Evolutionary conservation across 2,888 invertebrate genomes (phyloP).

Genomic region (Selenia dentaria): DNA sequence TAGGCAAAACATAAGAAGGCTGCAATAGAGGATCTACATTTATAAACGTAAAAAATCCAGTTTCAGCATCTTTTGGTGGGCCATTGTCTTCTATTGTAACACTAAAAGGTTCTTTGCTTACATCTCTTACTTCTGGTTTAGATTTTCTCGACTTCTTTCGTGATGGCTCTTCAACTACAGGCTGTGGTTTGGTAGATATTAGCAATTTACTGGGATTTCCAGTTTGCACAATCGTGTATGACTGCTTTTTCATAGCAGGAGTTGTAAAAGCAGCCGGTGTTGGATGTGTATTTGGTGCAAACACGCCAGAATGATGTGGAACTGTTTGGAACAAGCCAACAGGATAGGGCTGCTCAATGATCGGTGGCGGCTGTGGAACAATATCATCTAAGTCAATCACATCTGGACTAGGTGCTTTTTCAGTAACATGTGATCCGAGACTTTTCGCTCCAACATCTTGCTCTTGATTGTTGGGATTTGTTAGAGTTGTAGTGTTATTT

Average conservation of each 20-base stretch:
- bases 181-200: slow-evolving; percentile 70
- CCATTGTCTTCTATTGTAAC: slow-evolving; percentile 55
- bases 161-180: slow-evolving; percentile 40
- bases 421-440: slow-evolving; percentile 18
- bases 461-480: not conserved
- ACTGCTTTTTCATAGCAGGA: slow-evolving; percentile 73
- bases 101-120: slow-evolving; percentile 47
- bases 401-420: slow-evolving; percentile 31
- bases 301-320: slow-evolving; percentile 43
- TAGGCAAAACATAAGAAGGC: slow-evolving; percentile 73
- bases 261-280: slow-evolving; percentile 53
- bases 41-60: slow-evolving; percentile 71
- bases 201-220: slow-evolving; percentile 73
- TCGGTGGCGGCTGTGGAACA: slow-evolving; percentile 10
- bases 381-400: slow-evolving; percentile 44
- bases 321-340: slow-evolving; percentile 71
- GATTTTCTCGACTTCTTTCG: slow-evolving; percentile 56
- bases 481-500: not conserved
- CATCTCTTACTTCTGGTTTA: slow-evolving; percentile 35
- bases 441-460: slow-evolving; percentile 3
- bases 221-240: slow-evolving; percentile 73
- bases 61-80: slow-evolving; percentile 56
- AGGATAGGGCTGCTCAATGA: slow-evolving; percentile 60
- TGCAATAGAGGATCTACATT: slow-evolving; percentile 74
- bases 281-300: slow-evolving; percentile 25